Base-by-base conservation (phyloP, 2,888 invertebrate species). In the Mesochorus sp. region DNA sequence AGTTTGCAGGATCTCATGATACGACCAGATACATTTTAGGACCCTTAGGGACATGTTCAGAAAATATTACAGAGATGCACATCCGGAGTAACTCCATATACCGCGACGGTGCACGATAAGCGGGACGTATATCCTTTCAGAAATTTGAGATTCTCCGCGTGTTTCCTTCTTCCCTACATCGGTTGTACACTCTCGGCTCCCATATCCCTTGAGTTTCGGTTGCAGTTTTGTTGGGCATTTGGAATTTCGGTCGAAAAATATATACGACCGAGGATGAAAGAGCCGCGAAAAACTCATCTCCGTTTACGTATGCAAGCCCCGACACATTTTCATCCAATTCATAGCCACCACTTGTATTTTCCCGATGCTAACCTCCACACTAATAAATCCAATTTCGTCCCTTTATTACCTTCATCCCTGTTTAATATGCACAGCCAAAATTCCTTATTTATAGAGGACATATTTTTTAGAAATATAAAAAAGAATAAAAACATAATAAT, bases 361-460 rank as follows among this genome's bases (percentile, higher is more conserved):
- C 62, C 12, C 1, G 19, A 47, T 42, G 26, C 12, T 59, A 39
- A 39, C n/a, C 66, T 26, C 21, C 17, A n/a, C 21, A 28, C 14
- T 39, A 6, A 19, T 31, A 55, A 26, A 49, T 59, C 64, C 71
- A 55, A 71, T 64, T 42, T 71, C 49, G 42, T 51, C 66, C 64
- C 57, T 64, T 71, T 66, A 66, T 76, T 76, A 42, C 49, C 64
- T 66, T 21, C 64, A 66, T 64, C 64, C 34, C 31, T 66, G 59
- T 71, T 66, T 64, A 17, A 21, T 24, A 49, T 19, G n/a, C n/a
- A n/a, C n/a, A n/a, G n/a, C n/a, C n/a, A n/a, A n/a, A n/a, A n/a
- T n/a, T n/a, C n/a, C n/a, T n/a, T n/a, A n/a, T n/a, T n/a, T n/a
- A n/a, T n/a, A n/a, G n/a, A n/a, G n/a, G n/a, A n/a, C n/a, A n/a